phyloP scores from a whole-genome alignment of 2,797 vertebrate genomes.

The Ibycter americanus region DNA sequence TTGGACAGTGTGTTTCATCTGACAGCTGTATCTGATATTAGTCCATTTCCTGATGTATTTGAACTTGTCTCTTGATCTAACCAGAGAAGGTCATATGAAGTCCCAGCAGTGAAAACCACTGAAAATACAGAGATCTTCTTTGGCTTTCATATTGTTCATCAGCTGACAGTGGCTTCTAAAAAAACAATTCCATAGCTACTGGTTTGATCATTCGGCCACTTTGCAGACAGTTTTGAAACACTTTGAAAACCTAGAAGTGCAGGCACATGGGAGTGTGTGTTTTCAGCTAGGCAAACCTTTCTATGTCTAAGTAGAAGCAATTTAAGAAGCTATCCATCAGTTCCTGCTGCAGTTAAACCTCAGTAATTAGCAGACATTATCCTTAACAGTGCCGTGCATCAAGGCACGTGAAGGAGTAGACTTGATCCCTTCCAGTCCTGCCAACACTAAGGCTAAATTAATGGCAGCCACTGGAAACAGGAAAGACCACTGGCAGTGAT shows the following conservation, averaged over 20 bases:
- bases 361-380: neutral
- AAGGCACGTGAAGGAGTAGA: neutral
- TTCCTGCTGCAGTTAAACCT: neutral
- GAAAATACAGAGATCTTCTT: neutral
- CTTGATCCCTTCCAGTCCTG: neutral
- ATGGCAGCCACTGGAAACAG: neutral
- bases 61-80: conserved; percentile 5
- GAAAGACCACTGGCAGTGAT: neutral
- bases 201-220: neutral
- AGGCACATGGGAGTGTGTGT: accelerated
- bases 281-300: neutral
- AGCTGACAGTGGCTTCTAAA: neutral
- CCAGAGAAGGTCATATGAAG: neutral
- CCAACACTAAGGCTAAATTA: neutral
- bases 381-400: neutral
- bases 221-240: neutral
- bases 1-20: neutral
- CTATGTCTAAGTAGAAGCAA: neutral
- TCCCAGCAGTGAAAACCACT: neutral
- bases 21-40: neutral
- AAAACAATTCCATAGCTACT: neutral
- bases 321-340: neutral
- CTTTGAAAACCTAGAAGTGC: neutral
- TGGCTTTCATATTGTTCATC: neutral
- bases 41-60: neutral